A percentile compares a stretch with the other conserved stretches of the same genome.
Evolutionary conservation across 2,888 invertebrate genomes (phyloP).

Genomic region (Dioctria linearis): DNA sequence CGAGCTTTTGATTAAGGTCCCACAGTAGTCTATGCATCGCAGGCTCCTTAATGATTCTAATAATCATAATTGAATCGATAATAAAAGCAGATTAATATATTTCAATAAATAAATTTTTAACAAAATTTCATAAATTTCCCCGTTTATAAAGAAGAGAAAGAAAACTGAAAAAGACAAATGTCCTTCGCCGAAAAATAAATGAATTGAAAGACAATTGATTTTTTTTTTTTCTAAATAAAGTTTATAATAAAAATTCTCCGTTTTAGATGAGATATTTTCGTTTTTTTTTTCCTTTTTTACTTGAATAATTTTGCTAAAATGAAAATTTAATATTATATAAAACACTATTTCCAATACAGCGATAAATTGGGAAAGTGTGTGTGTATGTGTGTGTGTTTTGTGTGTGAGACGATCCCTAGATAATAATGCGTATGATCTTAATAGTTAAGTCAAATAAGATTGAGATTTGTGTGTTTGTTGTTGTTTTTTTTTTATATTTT

Average conservation of each 20-base stretch:
- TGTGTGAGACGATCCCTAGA: not conserved
- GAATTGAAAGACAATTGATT: not conserved
- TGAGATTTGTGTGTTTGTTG: constrained; percentile 10
- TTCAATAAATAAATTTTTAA: constrained; percentile 44
- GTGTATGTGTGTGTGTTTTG: not conserved
- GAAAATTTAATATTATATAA: constrained; percentile 43
- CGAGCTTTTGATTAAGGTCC: too few relatives aligned
- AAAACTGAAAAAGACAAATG: not conserved
- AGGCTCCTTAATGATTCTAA: too few relatives aligned
- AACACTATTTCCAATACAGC: constrained; percentile 32
- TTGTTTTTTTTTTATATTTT: constrained; percentile 32
- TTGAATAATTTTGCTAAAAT: constrained; percentile 47
- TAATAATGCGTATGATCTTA: constrained; percentile 49
- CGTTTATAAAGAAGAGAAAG: constrained; percentile 24
- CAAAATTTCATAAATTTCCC: constrained; percentile 28
- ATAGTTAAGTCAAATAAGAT: constrained; percentile 40
- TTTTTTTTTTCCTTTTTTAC: constrained; percentile 3
- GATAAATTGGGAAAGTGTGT: constrained; percentile 3
- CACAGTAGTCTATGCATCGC: too few relatives aligned
- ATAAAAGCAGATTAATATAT: constrained; percentile 16
- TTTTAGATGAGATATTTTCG: not conserved
- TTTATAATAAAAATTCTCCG: constrained; percentile 6
- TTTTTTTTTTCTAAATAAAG: constrained; percentile 28
- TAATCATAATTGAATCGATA: not conserved
- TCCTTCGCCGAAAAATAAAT: not conserved